These are phyloP conservation scores for Chromobotia macracanthus DNA, from an alignment of 2,797 vertebrate genomes.

Conservation along the genomic window DNA sequence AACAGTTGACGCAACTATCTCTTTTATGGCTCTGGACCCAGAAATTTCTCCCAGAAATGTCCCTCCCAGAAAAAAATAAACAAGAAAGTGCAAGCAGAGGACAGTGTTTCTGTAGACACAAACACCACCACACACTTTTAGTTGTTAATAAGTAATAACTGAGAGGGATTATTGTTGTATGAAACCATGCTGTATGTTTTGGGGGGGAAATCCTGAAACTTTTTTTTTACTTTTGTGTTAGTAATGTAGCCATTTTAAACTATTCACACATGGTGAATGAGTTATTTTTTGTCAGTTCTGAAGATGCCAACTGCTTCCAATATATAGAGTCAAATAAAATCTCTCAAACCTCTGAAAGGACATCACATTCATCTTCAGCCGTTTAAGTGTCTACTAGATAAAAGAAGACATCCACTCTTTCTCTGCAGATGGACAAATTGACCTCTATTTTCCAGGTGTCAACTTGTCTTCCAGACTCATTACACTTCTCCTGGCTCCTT, in stretches of 20 bases:
- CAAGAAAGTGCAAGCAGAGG: no score
- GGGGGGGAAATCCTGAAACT: no score
- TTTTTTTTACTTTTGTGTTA: neutral
- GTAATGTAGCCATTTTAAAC: neutral
- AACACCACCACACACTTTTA: no score
- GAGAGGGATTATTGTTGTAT: no score
- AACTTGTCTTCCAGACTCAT: constrained; percentile 23
- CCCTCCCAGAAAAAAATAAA: no score
- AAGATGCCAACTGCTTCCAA: constrained; percentile 1
- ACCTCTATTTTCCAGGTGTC: constrained; percentile 52
- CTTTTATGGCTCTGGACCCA: no score
- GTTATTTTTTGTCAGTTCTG: neutral
- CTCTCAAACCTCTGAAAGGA: constrained; percentile 18
- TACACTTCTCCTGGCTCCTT: constrained; percentile 10
- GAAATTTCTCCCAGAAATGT: no score
- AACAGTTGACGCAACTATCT: no score
- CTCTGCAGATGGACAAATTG: constrained; percentile 28
- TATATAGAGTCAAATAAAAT: constrained; percentile 20
- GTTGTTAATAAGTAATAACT: no score
- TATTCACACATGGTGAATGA: neutral
- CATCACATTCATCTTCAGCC: constrained; percentile 30
- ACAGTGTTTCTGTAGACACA: no score
- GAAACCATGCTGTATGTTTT: no score
- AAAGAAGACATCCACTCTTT: constrained; percentile 24
- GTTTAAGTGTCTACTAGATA: constrained; percentile 32